A percentile compares a stretch with the other conserved stretches of the same genome.
Conservation (phyloP, 2,888 invertebrate genomes). For the Leuctra nigra region DNA sequence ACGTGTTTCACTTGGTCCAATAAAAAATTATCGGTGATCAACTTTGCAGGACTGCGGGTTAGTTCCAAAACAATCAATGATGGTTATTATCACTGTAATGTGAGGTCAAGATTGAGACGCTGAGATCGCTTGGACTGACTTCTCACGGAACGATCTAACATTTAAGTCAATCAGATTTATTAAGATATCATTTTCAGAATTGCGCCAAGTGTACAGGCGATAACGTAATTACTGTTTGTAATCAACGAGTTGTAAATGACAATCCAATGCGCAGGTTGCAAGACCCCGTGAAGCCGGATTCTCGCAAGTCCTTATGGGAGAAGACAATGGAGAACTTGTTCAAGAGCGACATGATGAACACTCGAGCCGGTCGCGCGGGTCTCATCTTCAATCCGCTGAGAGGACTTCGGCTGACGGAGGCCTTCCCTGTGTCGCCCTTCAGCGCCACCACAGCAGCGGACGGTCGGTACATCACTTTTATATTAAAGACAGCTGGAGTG, state of each 20-base stretch:
- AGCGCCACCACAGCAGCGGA: slow-evolving; percentile 30
- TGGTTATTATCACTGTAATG: no score
- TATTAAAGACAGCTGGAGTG: no score
- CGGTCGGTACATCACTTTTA: no score
- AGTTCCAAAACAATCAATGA: no score
- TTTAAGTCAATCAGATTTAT: neutral
- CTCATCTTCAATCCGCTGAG: slow-evolving; percentile 42
- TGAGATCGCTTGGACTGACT: no score
- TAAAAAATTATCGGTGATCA: no score
- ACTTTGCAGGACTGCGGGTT: no score
- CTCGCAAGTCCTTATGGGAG: slow-evolving; percentile 31
- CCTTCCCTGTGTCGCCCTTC: slow-evolving; percentile 41
- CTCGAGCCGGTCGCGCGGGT: slow-evolving; percentile 41
- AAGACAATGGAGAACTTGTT: slow-evolving; percentile 32
- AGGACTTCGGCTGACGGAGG: slow-evolving; percentile 38
- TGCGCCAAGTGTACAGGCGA: neutral
- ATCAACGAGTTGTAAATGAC: no score
- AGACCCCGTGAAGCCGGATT: neutral
- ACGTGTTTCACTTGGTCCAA: no score
- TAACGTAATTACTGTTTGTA: neutral
- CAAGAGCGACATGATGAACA: slow-evolving; percentile 37
- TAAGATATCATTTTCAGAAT: neutral
- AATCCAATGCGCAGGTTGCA: neutral
- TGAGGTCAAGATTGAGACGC: no score
- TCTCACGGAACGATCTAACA: no score